These are phyloP conservation scores for Battus philenor DNA, from an alignment of 1,140 invertebrate species.

Conservation along the genomic window DNA sequence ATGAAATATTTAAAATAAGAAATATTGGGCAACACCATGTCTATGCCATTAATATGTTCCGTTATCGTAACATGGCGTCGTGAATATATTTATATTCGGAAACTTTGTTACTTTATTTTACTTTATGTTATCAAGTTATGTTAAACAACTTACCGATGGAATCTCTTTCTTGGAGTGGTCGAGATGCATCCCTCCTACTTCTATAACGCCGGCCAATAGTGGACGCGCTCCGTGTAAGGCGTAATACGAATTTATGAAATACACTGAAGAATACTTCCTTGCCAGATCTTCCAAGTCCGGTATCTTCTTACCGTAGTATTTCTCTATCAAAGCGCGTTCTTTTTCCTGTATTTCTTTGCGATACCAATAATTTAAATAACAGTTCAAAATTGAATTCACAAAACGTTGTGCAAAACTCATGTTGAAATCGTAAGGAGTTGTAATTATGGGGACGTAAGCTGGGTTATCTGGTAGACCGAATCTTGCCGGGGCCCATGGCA, in stretches of 20 bases:
- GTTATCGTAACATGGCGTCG: no score
- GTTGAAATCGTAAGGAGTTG: slow-evolving; percentile 51
- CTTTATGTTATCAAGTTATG: no score
- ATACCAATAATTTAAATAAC: slow-evolving; percentile 39
- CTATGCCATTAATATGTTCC: no score
- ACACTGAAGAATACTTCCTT: slow-evolving; percentile 23
- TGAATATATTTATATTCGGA: no score
- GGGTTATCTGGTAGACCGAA: slow-evolving; percentile 78
- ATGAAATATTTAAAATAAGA: no score
- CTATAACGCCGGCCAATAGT: slow-evolving; percentile 43
- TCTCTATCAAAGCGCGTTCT: slow-evolving; percentile 57
- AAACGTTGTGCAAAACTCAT: slow-evolving; percentile 78
- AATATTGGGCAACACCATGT: no score
- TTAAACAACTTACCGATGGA: slow-evolving; percentile 62
- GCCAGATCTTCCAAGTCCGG: background rate
- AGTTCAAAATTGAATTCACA: slow-evolving; percentile 59
- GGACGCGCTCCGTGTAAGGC: slow-evolving; percentile 50
- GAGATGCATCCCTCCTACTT: slow-evolving; percentile 76
- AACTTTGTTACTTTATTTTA: no score
- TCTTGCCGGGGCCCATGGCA: slow-evolving; percentile 77
- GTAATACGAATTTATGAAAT: slow-evolving; percentile 63
- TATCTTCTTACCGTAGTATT: slow-evolving; percentile 38
- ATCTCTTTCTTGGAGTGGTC: slow-evolving; percentile 66
- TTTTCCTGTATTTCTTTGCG: slow-evolving; percentile 32
- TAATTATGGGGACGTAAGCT: slow-evolving; percentile 77